A percentile compares a stretch with the other conserved stretches of the same genome.
phyloP scores from a whole-genome alignment of 2,797 vertebrate genomes.

The Hemitrygon akajei region DNA sequence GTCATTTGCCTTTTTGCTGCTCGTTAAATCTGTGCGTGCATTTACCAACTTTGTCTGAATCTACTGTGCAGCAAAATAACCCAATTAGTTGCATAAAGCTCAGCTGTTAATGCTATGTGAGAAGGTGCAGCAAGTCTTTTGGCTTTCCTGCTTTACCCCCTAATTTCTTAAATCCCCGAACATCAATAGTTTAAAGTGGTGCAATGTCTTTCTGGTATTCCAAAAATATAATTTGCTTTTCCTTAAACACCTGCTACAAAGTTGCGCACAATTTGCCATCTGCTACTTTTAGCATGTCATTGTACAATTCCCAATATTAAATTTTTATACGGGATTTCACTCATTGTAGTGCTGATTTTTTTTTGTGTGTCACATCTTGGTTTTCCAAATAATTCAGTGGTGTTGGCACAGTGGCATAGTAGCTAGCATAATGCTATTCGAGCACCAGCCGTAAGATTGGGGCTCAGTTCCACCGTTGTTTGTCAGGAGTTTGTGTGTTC shows the following conservation, averaged over 20 bases:
- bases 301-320: not conserved
- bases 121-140: not conserved
- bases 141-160: not conserved
- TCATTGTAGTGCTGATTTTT: not conserved
- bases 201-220: not conserved
- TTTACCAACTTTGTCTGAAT: not conserved
- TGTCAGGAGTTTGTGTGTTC: too few species aligned
- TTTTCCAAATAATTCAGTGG: not conserved
- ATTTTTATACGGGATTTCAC: not conserved
- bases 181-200: not conserved
- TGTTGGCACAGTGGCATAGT: too few species aligned
- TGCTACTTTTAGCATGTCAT: not conserved
- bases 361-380: not conserved
- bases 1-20: not conserved
- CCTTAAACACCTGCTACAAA: not conserved
- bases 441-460: too few species aligned
- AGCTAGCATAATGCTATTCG: too few species aligned
- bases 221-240: not conserved
- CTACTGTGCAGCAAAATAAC: not conserved
- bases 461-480: too few species aligned
- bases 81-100: not conserved
- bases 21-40: not conserved
- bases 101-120: not conserved
- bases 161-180: too few species aligned
- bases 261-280: not conserved